Percentiles rank a stretch among this genome's conserved stretches.
Evolutionary conservation across 1,140 invertebrate genomes (phyloP).

Genomic region (Conus betulinus): DNA sequence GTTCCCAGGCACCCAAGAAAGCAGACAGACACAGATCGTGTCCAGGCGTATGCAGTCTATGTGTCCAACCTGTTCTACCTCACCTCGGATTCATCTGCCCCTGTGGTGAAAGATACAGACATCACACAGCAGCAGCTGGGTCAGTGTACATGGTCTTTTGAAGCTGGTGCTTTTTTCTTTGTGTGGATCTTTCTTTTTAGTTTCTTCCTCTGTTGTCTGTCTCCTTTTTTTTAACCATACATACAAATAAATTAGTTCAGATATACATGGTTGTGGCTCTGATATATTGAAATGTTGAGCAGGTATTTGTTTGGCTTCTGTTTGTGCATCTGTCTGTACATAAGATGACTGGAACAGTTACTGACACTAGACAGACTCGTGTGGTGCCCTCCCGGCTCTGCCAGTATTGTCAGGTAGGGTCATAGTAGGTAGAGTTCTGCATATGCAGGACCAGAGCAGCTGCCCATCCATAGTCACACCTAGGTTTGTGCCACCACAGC

Average conservation of each 20-base stretch:
- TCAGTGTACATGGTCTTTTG: conserved; percentile 18
- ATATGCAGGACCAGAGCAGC: no score
- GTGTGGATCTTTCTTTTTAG: neutral
- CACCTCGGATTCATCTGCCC: conserved; percentile 62
- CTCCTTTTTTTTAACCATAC: neutral
- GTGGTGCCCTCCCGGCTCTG: no score
- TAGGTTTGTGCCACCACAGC: no score
- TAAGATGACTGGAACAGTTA: no score
- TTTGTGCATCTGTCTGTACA: no score
- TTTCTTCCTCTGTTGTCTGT: neutral
- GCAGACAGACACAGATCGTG: neutral
- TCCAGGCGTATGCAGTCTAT: conserved; percentile 60
- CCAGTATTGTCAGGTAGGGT: no score
- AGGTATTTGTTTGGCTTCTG: no score
- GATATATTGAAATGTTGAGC: no score
- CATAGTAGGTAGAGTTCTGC: no score
- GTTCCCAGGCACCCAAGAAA: conserved; percentile 53
- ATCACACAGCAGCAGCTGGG: conserved; percentile 43
- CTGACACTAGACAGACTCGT: no score
- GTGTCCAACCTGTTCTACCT: conserved; percentile 70
- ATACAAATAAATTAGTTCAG: neutral
- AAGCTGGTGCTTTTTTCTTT: conserved; percentile 11
- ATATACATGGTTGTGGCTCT: no score
- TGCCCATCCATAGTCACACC: no score
- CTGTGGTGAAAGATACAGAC: conserved; percentile 63